Percentiles rank a stretch among this genome's conserved stretches.
These are phyloP conservation scores for Eumacrocentrus americanus DNA, from an alignment of 2,888 invertebrate genomes.

Conservation along the genomic window DNA sequence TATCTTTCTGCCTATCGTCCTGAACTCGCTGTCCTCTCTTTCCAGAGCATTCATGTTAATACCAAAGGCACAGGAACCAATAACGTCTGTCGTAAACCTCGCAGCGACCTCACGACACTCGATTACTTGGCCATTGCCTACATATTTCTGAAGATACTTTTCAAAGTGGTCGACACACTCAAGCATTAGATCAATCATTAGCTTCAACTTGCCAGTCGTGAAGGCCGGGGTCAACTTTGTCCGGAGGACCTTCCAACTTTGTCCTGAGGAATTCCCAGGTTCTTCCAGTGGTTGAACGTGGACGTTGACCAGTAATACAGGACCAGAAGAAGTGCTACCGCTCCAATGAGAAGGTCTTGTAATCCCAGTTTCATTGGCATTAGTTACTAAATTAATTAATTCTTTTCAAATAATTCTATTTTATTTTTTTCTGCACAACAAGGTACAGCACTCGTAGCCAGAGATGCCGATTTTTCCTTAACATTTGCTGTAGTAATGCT, in stretches of 20 bases:
- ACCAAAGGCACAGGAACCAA: constrained; percentile 58
- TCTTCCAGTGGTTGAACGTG: constrained; percentile 33
- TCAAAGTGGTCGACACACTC: constrained; percentile 60
- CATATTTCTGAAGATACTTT: constrained; percentile 57
- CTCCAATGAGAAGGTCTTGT: constrained; percentile 59
- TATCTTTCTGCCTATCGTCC: constrained; percentile 46
- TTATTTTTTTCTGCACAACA: too few relatives aligned
- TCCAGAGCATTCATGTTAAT: constrained; percentile 50
- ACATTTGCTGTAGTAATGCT: too few relatives aligned
- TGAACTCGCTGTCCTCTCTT: constrained; percentile 48
- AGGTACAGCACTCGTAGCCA: too few relatives aligned
- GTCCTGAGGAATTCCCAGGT: constrained; percentile 58
- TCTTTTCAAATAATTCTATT: too few relatives aligned
- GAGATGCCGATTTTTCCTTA: too few relatives aligned
- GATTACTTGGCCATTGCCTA: constrained; percentile 24
- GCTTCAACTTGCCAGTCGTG: constrained; percentile 63
- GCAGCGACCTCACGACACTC: constrained; percentile 43
- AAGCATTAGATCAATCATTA: constrained; percentile 62
- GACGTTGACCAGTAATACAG: constrained; percentile 26
- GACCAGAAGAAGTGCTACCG: constrained; percentile 1
- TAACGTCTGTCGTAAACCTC: constrained; percentile 57
- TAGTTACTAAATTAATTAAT: too few relatives aligned
- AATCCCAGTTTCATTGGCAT: not conserved
- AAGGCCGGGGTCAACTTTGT: constrained; percentile 63
- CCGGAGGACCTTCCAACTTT: constrained; percentile 62